Evolutionary conservation across 1,140 invertebrate species (phyloP), one percentile per base, ranked within the genome.

Genomic region (Heliconius himera): DNA sequence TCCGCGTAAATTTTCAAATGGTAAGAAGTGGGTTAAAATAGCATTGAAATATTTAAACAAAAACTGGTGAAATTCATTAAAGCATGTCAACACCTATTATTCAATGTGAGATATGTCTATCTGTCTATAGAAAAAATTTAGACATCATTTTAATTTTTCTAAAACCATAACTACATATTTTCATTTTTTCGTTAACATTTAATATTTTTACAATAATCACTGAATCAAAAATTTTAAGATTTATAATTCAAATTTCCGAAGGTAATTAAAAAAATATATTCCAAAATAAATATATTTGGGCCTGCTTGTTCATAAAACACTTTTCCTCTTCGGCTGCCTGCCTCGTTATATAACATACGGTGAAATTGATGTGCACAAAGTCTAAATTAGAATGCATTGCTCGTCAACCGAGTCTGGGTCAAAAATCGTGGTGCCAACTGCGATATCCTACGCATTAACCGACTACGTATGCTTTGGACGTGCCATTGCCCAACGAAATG

Each of bases 381-480:
- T 91, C 79, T 71, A 89, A 90, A 93, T 94, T 92, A 93, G 90
- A 90, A 93, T 94, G 89, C 92, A 84, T 75, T 76, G 76, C 75
- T 80, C 87, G 90, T 91, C 76, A 77, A 76, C 54, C 56, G 75
- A 78, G 90, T 89, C 88, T 90, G 90, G 90, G 90, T 91, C 90
- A 92, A 90, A 93, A 89, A 89, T 84, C 86, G 86, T 84, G 79
- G 83, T 84, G 89, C 88, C 87, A 88, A 83, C 81, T 26, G 22
- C 70, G 78, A 83, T 88, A 88, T 90, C 87, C 88, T 89, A 73
- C 85, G 84, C 86, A 89, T 90, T 87, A 90, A 75, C 84, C 80
- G 83, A 77, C 81, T 80, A 77, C 76, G 80, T 87, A 81, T 86
- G 78, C 81, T 81, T 76, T n/a, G 81, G 78, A 78, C 85, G 86